phyloP scores from a whole-genome alignment of 2,797 vertebrate species.

The Aldrovandia affinis region DNA sequence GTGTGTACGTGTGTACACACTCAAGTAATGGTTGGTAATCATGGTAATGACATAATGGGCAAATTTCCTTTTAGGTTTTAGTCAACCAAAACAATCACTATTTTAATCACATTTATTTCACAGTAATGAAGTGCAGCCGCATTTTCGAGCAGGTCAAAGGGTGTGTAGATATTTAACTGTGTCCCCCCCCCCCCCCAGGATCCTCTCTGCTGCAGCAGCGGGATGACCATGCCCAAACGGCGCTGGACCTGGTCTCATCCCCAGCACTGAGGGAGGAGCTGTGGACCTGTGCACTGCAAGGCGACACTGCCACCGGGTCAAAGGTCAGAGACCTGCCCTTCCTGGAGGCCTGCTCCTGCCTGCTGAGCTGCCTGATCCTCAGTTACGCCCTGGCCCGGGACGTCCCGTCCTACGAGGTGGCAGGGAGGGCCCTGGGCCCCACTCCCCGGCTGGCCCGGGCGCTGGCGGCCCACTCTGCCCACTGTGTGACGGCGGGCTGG shows the following conservation, averaged over 20 bases:
- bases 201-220: slow-evolving; percentile 79
- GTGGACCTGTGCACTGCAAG: slow-evolving; percentile 65
- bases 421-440: slow-evolving; percentile 35
- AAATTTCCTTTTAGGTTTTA: too few relatives aligned
- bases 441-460: slow-evolving; percentile 51
- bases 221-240: slow-evolving; percentile 67
- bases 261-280: slow-evolving; percentile 76
- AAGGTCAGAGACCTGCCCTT: slow-evolving; percentile 62
- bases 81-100: neutral
- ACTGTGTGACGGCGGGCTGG: slow-evolving; percentile 65
- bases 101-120: too few relatives aligned
- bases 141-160: neutral
- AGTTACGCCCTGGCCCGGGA: slow-evolving; percentile 65
- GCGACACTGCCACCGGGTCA: slow-evolving; percentile 48
- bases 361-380: slow-evolving; percentile 70
- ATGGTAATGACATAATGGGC: too few relatives aligned
- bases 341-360: slow-evolving; percentile 67
- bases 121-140: neutral
- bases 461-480: slow-evolving; percentile 52
- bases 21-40: too few relatives aligned
- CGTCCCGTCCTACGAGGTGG: slow-evolving; percentile 43
- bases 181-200: slow-evolving; percentile 69
- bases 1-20: too few relatives aligned
- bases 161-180: neutral
- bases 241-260: slow-evolving; percentile 79